Evolutionary conservation across 2,113 vertebrate genomes (phyloP), one percentile per base, ranked within the genome.

Genomic region (Ceyx margarethae): DNA sequence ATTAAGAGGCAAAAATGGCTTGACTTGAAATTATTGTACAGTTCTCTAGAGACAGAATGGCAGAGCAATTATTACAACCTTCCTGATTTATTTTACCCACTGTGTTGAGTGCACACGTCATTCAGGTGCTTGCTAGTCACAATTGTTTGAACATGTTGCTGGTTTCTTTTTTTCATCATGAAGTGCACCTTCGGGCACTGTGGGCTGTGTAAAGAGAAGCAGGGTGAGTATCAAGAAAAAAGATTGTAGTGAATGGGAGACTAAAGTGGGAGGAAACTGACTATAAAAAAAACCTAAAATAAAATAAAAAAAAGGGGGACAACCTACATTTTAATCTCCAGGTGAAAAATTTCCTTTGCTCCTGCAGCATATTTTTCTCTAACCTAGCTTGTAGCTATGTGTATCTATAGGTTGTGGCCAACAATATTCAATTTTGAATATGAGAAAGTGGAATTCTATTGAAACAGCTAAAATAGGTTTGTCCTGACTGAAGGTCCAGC

Each of bases 91-190:
- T 5, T 61, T 93, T 73, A 61, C 54, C 48, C 17, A 58, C 65
- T 65, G 84, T 81, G 42, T 57, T 29, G 56, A 95, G 67, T 54
- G 71, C 80, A 78, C 43, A 46, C 15, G 31, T 84, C 62, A 80
- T 74, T 90, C 91, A 85, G 87, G 78, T 7, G 15, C 78, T 81
- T 84, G 42, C 76, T 67, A 64, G 64, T 68, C 79, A n/a, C 57
- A 60, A 14, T 76, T 18, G 58, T 84, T 77, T 58, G 33, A 74
- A 76, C 15, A 56, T 58, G 22, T 64, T 45, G 25, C n/a, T 54
- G 15, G 14, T 40, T n/a, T 35, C 42, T 53, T 58, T 91, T 90
- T 84, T 66, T 72, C 53, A 43, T 66, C 4, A 25, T 64, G 56
- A 95, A 94, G n/a, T 68, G 42, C 58, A 76, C 18, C 67, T 94